Evolutionary conservation across 2,888 invertebrate species (phyloP).

Genomic region (Torymus auratus): DNA sequence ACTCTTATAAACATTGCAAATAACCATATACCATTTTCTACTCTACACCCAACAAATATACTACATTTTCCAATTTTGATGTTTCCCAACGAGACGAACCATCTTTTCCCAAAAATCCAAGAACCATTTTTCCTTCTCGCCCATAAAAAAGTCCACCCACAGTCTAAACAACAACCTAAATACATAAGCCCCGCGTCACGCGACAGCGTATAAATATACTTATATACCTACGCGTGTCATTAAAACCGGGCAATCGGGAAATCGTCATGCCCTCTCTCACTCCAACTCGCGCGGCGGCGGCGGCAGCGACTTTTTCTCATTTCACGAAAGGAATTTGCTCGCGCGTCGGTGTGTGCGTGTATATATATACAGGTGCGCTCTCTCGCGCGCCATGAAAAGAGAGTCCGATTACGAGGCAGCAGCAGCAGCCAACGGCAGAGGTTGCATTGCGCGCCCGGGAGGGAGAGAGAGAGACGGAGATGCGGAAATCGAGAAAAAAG

Average conservation of each 20-base stretch:
- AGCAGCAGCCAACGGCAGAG: conserved; percentile 1
- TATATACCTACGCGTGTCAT: not conserved
- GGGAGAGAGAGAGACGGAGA: not conserved
- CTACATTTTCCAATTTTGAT: too few relatives aligned
- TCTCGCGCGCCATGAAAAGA: conserved; percentile 19
- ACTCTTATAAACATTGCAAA: too few relatives aligned
- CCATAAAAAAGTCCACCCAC: conserved; percentile 1
- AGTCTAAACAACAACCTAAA: not conserved
- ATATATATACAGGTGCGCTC: too few relatives aligned
- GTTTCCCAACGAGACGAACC: too few relatives aligned
- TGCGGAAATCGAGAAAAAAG: conserved; percentile 24
- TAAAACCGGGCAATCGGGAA: conserved; percentile 25
- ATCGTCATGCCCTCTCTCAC: conserved; percentile 10
- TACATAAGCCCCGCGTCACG: too few relatives aligned
- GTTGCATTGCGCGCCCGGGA: not conserved
- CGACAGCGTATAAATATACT: too few relatives aligned
- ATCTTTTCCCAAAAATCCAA: too few relatives aligned
- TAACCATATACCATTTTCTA: too few relatives aligned
- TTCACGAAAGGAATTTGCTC: conserved; percentile 26
- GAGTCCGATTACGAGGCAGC: conserved; percentile 44
- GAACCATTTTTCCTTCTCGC: not conserved
- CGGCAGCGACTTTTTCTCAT: conserved; percentile 36
- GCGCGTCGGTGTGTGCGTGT: too few relatives aligned
- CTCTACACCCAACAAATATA: too few relatives aligned
- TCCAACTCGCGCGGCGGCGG: not conserved